Conservation (phyloP, 1,140 invertebrate species). For the Saccostrea cuccullata region DNA sequence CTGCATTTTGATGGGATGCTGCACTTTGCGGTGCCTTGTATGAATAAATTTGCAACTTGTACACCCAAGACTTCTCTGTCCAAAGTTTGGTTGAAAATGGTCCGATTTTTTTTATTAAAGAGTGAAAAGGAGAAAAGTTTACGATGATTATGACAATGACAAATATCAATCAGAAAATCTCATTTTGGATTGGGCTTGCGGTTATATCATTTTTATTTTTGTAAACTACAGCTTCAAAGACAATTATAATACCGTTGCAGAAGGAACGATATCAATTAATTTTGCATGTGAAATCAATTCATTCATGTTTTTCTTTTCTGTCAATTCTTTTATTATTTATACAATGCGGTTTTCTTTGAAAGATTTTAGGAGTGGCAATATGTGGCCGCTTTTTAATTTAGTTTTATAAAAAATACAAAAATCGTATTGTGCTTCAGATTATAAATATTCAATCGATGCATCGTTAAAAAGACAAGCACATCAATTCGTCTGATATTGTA, state of each 20-base stretch:
- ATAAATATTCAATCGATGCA: not conserved
- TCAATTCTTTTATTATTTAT: not conserved
- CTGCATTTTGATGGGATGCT: too few species aligned
- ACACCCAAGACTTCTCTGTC: too few species aligned
- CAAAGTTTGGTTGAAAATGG: too few species aligned
- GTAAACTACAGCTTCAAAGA: too few species aligned
- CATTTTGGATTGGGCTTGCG: not conserved
- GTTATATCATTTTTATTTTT: not conserved
- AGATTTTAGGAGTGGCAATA: not conserved
- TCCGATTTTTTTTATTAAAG: too few species aligned
- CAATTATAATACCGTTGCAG: too few species aligned
- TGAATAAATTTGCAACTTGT: too few species aligned
- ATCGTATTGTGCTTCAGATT: not conserved
- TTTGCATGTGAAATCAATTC: not conserved
- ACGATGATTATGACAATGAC: too few species aligned
- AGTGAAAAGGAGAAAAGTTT: too few species aligned
- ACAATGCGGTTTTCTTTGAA: constrained; percentile 16
- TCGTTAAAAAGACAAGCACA: not conserved
- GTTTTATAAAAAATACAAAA: not conserved
- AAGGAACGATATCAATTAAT: too few species aligned
- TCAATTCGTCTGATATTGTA: not conserved
- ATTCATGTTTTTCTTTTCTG: not conserved
- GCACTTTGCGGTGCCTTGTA: too few species aligned
- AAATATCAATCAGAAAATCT: not conserved
- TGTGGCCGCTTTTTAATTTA: not conserved